Evolutionary conservation across 2,888 invertebrate species (phyloP).

Genomic region (Smittia sp.): DNA sequence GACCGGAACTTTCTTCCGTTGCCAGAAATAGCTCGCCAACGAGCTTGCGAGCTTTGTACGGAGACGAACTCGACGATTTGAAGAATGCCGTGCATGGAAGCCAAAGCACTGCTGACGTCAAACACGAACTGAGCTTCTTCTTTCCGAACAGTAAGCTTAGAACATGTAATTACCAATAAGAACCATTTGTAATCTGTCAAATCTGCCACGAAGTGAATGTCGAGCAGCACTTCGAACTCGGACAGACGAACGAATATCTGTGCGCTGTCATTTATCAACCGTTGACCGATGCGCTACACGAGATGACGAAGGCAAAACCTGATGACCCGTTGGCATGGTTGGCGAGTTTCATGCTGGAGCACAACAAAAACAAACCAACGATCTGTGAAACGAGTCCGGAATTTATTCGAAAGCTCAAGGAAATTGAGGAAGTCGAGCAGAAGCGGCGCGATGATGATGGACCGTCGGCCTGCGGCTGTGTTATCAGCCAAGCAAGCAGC

Average conservation of each 20-base stretch:
- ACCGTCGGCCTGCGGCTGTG: no score
- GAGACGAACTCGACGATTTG: neutral
- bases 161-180: neutral
- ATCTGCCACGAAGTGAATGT: neutral
- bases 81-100: constrained; percentile 16
- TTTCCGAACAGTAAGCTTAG: constrained; percentile 30
- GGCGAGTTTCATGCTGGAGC: constrained; percentile 19
- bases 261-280: constrained; percentile 5
- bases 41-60: constrained; percentile 12
- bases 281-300: constrained; percentile 14
- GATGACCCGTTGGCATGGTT: constrained; percentile 23
- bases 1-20: constrained; percentile 23
- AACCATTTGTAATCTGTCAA: neutral
- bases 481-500: no score
- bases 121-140: constrained; percentile 20
- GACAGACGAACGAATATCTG: neutral
- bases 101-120: neutral
- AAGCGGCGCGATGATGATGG: no score
- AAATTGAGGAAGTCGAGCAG: no score
- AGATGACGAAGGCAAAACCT: neutral
- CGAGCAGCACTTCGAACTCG: neutral
- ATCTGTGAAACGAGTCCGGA: neutral
- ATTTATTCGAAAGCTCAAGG: no score
- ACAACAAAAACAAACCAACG: neutral
- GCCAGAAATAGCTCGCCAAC: constrained; percentile 8